Base-by-base conservation (phyloP, 1,140 invertebrate species). In the Tetramorium alpestre region DNA sequence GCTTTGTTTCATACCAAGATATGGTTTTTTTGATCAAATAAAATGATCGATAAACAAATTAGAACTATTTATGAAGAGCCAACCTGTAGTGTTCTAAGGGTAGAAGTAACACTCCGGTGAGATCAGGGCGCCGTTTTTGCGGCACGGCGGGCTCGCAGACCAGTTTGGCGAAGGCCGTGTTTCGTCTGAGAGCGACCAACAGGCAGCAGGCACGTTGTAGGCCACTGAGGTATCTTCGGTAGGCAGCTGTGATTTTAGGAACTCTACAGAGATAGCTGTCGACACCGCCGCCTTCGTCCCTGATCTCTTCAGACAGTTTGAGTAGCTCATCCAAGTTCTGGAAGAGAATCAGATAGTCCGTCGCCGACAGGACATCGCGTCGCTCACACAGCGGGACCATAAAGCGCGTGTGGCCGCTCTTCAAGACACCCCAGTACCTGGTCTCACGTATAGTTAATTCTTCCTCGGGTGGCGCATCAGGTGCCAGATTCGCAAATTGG, bases 311-410 rank as follows among this genome's bases (percentile, higher is more conserved):
- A 1, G 97, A 97, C 80, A 98, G 95, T 91, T 97, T 96, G 72
- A 98, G 94, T 60, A 98, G 95, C 96, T 98, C 98, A 94, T 98
- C 97, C 77, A 97, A 96, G 93, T 98, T 98, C 95, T 98, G 98
- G 93, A 98, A 98, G 13, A 98, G 95, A 10, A 97, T 96, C 92
- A 97, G 96, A 93, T 98, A 97, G 91, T 98, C 97, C 41, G 96
- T 96, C 4, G 96, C 96, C 0, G 97, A 96, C 18, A 98, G 96
- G 2, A 98, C 95, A 88, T 98, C 98, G 64, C 96, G 96, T 76
- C 97, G 96, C 90, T 98, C 97, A 3, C 96, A 95, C 77, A 98
- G 90, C 0, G 97, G 97, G 6, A 96, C 96, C 18, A 97, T 96
- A 91, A 98, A 98, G 77, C 97, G 96, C 49, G 97, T 96, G 8